Percentiles rank a stretch among this genome's conserved stretches.
phyloP scores from a whole-genome alignment of 2,113 vertebrate genomes.

The Prolemur simus region DNA sequence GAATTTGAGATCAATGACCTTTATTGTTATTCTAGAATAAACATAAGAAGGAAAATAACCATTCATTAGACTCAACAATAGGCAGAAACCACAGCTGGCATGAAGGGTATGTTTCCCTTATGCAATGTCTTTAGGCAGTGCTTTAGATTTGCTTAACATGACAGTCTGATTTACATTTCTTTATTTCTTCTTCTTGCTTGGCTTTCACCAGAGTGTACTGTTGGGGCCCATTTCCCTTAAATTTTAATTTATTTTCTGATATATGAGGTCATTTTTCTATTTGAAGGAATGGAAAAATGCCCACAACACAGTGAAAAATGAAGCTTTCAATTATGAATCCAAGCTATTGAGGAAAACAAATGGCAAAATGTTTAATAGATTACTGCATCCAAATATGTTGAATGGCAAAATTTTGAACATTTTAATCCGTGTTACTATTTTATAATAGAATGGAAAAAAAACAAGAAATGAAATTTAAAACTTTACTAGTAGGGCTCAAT shows the following conservation, averaged over 20 bases:
- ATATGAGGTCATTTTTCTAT: slow-evolving; percentile 58
- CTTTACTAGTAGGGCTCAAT: background rate
- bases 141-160: slow-evolving; percentile 50
- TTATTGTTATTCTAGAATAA: slow-evolving; percentile 65
- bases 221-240: slow-evolving; percentile 53
- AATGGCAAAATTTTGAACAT: slow-evolving; percentile 22
- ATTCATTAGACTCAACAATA: slow-evolving; percentile 35
- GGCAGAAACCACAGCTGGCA: background rate
- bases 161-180: slow-evolving; percentile 55
- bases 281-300: slow-evolving; percentile 51
- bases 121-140: slow-evolving; percentile 1
- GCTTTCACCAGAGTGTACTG: background rate
- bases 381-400: background rate
- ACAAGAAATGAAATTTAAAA: background rate
- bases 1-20: slow-evolving; percentile 54
- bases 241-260: slow-evolving; percentile 68
- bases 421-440: background rate
- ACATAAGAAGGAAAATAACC: background rate
- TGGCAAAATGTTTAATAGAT: slow-evolving; percentile 43
- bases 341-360: slow-evolving; percentile 51
- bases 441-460: background rate
- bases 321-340: slow-evolving; percentile 47
- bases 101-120: background rate
- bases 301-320: slow-evolving; percentile 55
- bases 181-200: background rate